phyloP scores from a whole-genome alignment of 2,888 invertebrate genomes.

The Dryobotodes eremita region DNA sequence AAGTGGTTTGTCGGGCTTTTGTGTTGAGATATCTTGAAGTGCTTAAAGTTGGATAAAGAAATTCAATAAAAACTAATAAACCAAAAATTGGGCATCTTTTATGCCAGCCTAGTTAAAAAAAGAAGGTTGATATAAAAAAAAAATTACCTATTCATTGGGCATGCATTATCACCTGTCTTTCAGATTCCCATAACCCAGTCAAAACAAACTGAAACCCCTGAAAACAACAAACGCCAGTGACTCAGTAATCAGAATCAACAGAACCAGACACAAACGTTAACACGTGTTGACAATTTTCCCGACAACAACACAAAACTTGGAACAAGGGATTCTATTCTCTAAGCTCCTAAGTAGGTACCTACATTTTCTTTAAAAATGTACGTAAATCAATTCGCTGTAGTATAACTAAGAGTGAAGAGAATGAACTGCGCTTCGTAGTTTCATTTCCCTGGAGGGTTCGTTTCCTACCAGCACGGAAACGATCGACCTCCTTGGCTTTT shows the following conservation, averaged over 20 bases:
- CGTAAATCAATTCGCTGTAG: constrained; percentile 74
- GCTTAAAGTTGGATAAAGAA: background rate
- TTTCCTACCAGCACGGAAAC: constrained; percentile 80
- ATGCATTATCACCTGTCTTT: background rate
- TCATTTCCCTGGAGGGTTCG: constrained; percentile 82
- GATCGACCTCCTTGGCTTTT: constrained; percentile 78
- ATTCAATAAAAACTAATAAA: too few relatives aligned
- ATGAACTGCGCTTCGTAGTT: constrained; percentile 68
- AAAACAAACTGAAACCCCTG: background rate
- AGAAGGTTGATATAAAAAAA: too few relatives aligned
- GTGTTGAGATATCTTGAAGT: background rate
- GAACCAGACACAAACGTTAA: background rate
- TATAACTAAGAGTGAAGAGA: constrained; percentile 70
- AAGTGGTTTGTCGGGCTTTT: background rate
- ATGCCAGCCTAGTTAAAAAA: background rate
- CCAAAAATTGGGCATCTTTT: background rate
- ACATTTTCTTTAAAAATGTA: constrained; percentile 53
- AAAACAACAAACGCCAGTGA: background rate
- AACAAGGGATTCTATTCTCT: background rate
- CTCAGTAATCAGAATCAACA: background rate
- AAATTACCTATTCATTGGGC: background rate
- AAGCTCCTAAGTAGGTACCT: background rate
- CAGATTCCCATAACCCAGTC: background rate
- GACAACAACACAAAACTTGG: background rate
- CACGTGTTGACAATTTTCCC: background rate